phyloP scores from a whole-genome alignment of 2,888 invertebrate species.

The Heliconius aoede region DNA sequence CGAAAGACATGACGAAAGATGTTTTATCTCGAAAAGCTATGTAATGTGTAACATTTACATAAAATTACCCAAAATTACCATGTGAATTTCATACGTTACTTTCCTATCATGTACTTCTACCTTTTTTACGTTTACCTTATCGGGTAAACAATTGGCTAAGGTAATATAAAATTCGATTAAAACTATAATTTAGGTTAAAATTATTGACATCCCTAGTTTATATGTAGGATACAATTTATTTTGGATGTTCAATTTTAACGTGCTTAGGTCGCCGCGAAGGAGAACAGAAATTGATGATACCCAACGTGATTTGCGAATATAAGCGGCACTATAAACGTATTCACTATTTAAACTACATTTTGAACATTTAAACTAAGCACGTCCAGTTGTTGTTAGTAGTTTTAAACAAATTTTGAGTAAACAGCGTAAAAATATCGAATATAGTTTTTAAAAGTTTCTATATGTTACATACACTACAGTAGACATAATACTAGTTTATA shows the following conservation, averaged over 20 bases:
- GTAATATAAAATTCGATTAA: background rate
- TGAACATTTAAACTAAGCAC: background rate
- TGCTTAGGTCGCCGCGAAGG: slow-evolving; percentile 24
- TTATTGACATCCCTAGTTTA: background rate
- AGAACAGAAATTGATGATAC: slow-evolving; percentile 24
- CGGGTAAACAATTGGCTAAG: no score
- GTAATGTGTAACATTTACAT: background rate
- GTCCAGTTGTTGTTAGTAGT: background rate
- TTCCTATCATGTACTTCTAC: no score
- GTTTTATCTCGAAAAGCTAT: background rate
- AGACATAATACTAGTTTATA: no score
- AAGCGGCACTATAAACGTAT: background rate
- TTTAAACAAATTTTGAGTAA: background rate
- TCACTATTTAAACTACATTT: background rate
- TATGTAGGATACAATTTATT: slow-evolving; percentile 21
- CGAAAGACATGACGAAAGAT: background rate
- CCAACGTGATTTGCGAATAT: slow-evolving; percentile 17
- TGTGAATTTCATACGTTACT: background rate
- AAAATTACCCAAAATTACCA: background rate
- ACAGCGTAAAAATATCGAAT: background rate
- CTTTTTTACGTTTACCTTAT: no score
- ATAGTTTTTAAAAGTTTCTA: background rate
- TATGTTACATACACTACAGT: no score
- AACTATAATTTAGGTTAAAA: background rate
- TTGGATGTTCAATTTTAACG: slow-evolving; percentile 32